These are phyloP conservation scores for Strix uralensis DNA, from an alignment of 2,113 vertebrate species.

Conservation along the genomic window DNA sequence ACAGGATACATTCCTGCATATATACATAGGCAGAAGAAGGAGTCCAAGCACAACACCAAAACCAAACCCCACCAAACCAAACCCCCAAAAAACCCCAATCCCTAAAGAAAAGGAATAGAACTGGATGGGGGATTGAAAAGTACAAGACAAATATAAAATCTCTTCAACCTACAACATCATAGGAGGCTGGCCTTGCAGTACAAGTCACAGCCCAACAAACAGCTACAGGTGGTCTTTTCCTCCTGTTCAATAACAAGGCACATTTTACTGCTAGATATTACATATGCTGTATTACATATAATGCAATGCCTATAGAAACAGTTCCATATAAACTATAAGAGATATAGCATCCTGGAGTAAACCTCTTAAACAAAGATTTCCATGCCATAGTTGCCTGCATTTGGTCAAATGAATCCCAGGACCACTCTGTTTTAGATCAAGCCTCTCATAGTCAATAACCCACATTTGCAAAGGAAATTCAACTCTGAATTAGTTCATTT, in stretches of 20 bases:
- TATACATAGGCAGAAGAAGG: neutral
- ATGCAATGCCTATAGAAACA: neutral
- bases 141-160: neutral
- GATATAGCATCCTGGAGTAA: neutral
- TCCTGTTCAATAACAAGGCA: neutral
- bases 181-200: neutral
- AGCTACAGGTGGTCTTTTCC: neutral
- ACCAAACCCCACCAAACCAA: neutral
- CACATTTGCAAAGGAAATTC: neutral
- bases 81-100: rapidly evolving
- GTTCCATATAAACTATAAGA: neutral
- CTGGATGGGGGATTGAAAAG: neutral
- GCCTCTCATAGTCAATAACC: neutral
- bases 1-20: neutral
- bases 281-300: neutral
- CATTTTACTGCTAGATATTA: neutral
- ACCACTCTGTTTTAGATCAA: neutral
- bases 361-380: neutral
- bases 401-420: neutral
- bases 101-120: neutral
- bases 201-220: neutral
- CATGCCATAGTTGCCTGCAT: neutral
- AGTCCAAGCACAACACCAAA: neutral
- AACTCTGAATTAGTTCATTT: neutral
- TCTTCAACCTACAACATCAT: neutral